Conservation (phyloP, 1,140 invertebrate species). For the Pseudomyrmex sp. region DNA sequence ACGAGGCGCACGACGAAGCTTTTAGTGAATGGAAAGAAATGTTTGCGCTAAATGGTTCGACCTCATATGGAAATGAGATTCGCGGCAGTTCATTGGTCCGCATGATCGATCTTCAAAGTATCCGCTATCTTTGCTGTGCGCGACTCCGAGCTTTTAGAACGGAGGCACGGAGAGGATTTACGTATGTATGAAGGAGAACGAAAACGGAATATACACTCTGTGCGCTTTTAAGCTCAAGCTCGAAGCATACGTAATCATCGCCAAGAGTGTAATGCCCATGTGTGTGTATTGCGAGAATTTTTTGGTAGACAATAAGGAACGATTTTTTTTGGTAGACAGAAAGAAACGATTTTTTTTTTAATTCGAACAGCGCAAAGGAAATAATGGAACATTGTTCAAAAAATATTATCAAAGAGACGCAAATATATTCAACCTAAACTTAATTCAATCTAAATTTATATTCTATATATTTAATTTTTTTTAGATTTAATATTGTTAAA, state of each 20-base stretch:
- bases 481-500: too few relatives aligned
- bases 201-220: background rate
- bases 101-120: constrained; percentile 74
- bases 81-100: constrained; percentile 45
- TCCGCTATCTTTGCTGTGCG: constrained; percentile 29
- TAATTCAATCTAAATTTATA: too few relatives aligned
- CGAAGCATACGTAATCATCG: background rate
- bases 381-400: constrained; percentile 10
- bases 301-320: background rate
- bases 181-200: constrained; percentile 42
- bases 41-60: constrained; percentile 85
- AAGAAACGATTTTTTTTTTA: background rate
- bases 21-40: constrained; percentile 84
- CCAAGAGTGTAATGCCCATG: background rate
- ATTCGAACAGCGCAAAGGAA: background rate
- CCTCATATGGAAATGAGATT: constrained; percentile 84
- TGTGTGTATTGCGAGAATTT: background rate
- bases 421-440: too few relatives aligned
- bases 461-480: too few relatives aligned
- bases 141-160: constrained; percentile 42
- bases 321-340: background rate
- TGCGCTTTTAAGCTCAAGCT: constrained; percentile 15
- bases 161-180: constrained; percentile 24
- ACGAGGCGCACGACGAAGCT: constrained; percentile 72
- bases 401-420: background rate